Evolutionary conservation across 2,797 vertebrate species (phyloP).

Genomic region (Paratrypauchen microcephalus): DNA sequence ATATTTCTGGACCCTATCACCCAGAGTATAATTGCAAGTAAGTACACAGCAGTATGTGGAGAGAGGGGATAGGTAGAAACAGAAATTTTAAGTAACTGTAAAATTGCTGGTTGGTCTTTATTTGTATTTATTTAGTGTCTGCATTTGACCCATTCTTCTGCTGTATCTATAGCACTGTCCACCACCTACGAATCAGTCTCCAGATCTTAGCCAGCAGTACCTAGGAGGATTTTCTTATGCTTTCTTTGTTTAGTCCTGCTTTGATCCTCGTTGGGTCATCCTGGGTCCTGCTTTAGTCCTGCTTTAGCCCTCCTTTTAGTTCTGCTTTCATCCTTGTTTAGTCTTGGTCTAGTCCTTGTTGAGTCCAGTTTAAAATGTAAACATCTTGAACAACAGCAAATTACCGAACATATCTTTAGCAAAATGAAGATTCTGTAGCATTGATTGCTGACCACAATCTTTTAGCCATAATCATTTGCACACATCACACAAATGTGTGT

Average conservation of each 20-base stretch:
- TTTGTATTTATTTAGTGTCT: not conserved
- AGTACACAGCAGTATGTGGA: too few relatives aligned
- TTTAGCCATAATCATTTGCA: constrained; percentile 13
- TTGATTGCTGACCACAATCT: not conserved
- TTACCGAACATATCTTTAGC: not conserved
- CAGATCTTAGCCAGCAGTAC: not conserved
- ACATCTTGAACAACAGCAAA: not conserved
- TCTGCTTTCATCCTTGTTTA: not conserved
- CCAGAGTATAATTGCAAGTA: too few relatives aligned
- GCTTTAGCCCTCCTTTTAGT: too few relatives aligned
- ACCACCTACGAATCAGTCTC: not conserved
- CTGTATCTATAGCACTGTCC: too few relatives aligned
- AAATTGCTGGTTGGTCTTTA: too few relatives aligned
- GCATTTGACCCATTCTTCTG: not conserved
- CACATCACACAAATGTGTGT: constrained; percentile 24
- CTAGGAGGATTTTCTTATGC: not conserved
- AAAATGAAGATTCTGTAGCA: not conserved
- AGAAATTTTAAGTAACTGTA: not conserved
- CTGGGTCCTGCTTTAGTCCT: too few relatives aligned
- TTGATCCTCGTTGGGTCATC: too few relatives aligned
- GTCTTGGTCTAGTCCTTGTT: not conserved
- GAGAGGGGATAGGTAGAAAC: too few relatives aligned
- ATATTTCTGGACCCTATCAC: too few relatives aligned
- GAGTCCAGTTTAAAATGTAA: not conserved
- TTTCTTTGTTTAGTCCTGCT: too few relatives aligned